phyloP scores from a whole-genome alignment of 37 sponge, comb jelly and placozoan species.

The Beroe ovata region DNA sequence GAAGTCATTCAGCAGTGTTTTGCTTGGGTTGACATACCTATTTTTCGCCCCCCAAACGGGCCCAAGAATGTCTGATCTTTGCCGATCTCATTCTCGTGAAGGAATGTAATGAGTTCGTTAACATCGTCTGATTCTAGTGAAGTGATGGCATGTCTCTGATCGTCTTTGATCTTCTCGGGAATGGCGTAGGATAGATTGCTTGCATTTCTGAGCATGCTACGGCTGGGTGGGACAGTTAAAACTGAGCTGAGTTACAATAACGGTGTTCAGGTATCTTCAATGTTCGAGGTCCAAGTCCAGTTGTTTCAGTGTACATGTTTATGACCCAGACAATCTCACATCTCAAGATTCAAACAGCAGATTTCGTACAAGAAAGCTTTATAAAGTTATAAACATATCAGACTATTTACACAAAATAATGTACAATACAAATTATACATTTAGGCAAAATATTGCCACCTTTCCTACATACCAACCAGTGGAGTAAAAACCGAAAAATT shows the following conservation, averaged over 20 bases:
- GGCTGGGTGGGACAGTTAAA: too few species aligned
- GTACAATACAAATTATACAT: background rate
- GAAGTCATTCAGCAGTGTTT: too few species aligned
- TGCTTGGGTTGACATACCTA: too few species aligned
- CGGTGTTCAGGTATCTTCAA: too few species aligned
- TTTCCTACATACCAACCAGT: background rate
- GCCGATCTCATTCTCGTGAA: conserved; percentile 13
- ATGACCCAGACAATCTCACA: too few species aligned
- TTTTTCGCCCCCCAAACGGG: conserved; percentile 44
- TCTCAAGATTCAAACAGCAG: too few species aligned
- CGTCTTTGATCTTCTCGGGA: conserved; percentile 9
- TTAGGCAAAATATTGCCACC: background rate
- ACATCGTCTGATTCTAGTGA: background rate
- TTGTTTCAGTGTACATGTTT: too few species aligned
- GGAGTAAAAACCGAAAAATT: background rate
- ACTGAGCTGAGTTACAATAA: too few species aligned
- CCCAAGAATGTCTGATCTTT: conserved; percentile 41
- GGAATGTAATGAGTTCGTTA: background rate
- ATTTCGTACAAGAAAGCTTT: too few species aligned
- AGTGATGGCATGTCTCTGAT: background rate
- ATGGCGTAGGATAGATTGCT: conserved; percentile 18
- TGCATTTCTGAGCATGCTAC: conserved; percentile 30
- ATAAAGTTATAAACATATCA: background rate
- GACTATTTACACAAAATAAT: background rate
- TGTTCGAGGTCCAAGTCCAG: too few species aligned